Evolutionary conservation across 1,140 invertebrate genomes (phyloP), one percentile per base, ranked within the genome.

Genomic region (Drosophila serrata): DNA sequence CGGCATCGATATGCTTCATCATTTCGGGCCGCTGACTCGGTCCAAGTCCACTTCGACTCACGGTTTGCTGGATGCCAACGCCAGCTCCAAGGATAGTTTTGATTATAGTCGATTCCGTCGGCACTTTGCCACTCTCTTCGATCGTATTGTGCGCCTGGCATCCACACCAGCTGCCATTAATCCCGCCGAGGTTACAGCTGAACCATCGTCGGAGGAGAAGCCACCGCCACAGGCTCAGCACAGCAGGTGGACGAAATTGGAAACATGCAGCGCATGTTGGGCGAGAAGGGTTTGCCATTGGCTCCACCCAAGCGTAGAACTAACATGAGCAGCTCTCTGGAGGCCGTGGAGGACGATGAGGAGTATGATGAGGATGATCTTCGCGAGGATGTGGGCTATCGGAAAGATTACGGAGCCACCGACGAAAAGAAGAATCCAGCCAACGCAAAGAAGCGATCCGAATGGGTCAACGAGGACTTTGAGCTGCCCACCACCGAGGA

Each of bases 1-100:
- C 9, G 90, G 91, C 45, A 91, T 93, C 29, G 91, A 92, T 79
- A 92, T 92, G 88, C 59, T 92, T 45, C 87, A 92, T 67, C 91
- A 93, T 65, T 90, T 92, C 64, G 92, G 92, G 13, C 91, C 92
- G 1, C 57, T 93, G 2, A 87, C 74, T 59, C 88, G 91, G 2
- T 90, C 88, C 8, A 92, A 92, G 42, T 88, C 85, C 5, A 72
- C 61, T 6, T 81, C 78, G 1, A 79, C 79, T 4, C 78, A 92
- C 35, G 85, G 85, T 1, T 39, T 88, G 27, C 59, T 88, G 29
- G 84, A 88, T 29, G 68, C 59, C 37, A 77, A 60, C 15, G 24
- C 58, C 42, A 64, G 42, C 39, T 46, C 49, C 4, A 69, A 57
- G 58, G 85, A 90, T 6, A 81, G 59, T 45, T 92, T 92, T 19